Base-by-base conservation (phyloP, 2,797 vertebrate genomes). In the Catostomus latipinnis region DNA sequence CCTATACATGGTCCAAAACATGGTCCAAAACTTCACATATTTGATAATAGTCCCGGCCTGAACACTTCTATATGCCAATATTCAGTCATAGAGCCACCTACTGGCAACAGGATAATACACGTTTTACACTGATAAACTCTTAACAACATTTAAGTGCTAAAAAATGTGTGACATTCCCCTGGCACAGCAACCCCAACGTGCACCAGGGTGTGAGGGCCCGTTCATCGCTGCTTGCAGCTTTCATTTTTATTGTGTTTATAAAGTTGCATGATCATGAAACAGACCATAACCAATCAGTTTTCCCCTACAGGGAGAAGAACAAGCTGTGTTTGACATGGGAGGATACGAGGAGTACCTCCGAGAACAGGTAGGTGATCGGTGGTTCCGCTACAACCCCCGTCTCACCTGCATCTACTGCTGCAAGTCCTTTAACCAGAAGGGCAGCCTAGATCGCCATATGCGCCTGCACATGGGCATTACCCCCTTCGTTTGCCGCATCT, bases 371-470 rank as follows among this genome's bases (percentile, higher is more conserved):
- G 97, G 97, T 0, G 98, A 98, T 87, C 95, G 98, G 82, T 99
- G 98, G 98, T 99, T 98, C 93, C 96, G 98, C 54, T 99, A 99
- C 91, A 99, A 99, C 89, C 98, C 98, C 0, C 94, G 98, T 0
- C 96, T 99, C 84, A 99, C 97, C 52, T 99, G 98, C 72, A 98
- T 98, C 91, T 99, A 99, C 92, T 99, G 98, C 87, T 98, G 97
- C 94, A 99, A 99, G 91, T 99, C 97, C 79, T 99, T 99, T 89
- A 99, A 99, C 92, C 98, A 99, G 94, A 99, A 99, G 78, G 98
- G 98, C 76, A 99, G 98, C 87, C 93, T 99, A 87, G 98, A 99
- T 92, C 95, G 98, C 43, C 97, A 99, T 92, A 99, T 99, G 98
- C 94, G 98, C 0, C 94, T 99, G 1, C 98, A 99, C 91, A 99